Conservation (phyloP, 2,888 invertebrate genomes). For the Epinotia bilunana region DNA sequence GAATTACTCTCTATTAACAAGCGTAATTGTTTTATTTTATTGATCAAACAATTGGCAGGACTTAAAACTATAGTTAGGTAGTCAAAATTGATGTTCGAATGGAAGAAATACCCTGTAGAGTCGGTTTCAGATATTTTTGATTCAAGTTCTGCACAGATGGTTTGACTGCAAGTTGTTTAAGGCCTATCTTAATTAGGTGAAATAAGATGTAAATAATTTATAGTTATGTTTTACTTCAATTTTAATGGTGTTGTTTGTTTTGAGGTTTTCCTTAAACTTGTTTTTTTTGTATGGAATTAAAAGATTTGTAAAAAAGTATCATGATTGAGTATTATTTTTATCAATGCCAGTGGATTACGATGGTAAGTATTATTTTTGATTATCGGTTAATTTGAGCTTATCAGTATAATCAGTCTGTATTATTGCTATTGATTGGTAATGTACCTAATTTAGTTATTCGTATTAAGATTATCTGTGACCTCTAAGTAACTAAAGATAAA, state of each 20-base stretch:
- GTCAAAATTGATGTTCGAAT: no score
- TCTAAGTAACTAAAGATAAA: not conserved
- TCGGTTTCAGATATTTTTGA: not conserved
- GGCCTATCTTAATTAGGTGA: conserved; percentile 50
- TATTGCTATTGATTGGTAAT: conserved; percentile 11
- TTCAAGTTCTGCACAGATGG: not conserved
- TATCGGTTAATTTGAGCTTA: conserved; percentile 28
- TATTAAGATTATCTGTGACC: not conserved
- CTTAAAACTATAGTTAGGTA: no score
- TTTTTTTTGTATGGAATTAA: conserved; percentile 66
- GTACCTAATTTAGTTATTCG: not conserved
- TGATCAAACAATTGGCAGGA: no score
- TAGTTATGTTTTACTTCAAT: conserved; percentile 57
- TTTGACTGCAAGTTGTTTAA: conserved; percentile 27
- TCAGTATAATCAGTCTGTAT: conserved; percentile 14
- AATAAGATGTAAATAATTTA: conserved; percentile 63
- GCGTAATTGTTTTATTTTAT: no score
- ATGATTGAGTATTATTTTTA: conserved; percentile 36
- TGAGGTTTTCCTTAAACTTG: conserved; percentile 65
- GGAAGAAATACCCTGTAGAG: not conserved
- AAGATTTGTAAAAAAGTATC: conserved; percentile 58
- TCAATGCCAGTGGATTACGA: conserved; percentile 29
- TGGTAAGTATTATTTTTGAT: conserved; percentile 19
- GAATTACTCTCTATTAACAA: no score
- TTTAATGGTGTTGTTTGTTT: conserved; percentile 64